Base-by-base conservation (phyloP, 2,888 invertebrate species). In the Busseola fusca region DNA sequence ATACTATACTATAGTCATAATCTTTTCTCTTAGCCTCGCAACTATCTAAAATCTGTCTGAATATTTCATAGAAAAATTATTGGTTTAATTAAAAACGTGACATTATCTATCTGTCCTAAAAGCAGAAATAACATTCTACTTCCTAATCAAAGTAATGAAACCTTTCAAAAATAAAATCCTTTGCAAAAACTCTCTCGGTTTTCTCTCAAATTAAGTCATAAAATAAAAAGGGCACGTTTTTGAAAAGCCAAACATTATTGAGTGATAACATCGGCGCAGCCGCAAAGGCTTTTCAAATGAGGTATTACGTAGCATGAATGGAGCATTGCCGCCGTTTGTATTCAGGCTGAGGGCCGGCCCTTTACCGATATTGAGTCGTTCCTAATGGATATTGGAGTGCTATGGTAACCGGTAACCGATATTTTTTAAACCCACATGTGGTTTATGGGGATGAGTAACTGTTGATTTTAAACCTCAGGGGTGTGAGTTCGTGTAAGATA, bases 321-420 rank as follows among this genome's bases (percentile, higher is more conserved):
- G 87, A 85, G 80, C 84, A 90, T 88, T 85, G 84, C 84, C 87
- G 90, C 91, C 89, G 91, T 94, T 94, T 92, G 90, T 93, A 94
- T 94, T 93, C 93, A 92, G 87, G 80, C 75, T 81, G 85, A 84
- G 87, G 74, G 73, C 77, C 82, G 85, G 84, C 88, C 87, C 89
- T 89, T 88, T 89, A 87, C 87, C 86, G 87, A 84, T 89, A 92
- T 93, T 91, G 92, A 92, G 89, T 86, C 87, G 88, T 91, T 88
- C 91, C 91, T 88, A 87, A 89, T 89, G 87, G 89, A 88, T 89
- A 89, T 89, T 89, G 87, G 83, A 86, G 79, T 79, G 71, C 71
- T 60, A 69, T 78, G 80, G 74, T 69, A 79, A 79, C 80, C 66
- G 70, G 64, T 52, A 81, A 81, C 82, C 85, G 80, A 84, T 86